phyloP scores from a whole-genome alignment of 2,113 vertebrate species.

The Nymphicus hollandicus region DNA sequence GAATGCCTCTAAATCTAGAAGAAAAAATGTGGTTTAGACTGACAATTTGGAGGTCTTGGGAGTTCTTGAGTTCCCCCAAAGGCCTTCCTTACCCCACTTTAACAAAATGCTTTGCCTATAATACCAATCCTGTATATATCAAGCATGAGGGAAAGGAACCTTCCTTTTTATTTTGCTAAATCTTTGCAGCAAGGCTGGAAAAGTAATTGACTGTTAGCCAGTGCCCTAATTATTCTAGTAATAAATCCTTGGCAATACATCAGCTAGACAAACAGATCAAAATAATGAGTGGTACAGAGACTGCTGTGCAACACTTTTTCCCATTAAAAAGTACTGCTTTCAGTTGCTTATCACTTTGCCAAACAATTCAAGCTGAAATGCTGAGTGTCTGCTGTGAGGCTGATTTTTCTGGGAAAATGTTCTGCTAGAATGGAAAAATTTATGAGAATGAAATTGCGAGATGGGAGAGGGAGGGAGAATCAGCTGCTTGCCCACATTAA shows the following conservation, averaged over 20 bases:
- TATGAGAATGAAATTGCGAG: neutral
- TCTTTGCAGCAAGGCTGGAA: neutral
- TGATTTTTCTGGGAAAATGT: slow-evolving; percentile 13
- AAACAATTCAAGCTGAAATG: slow-evolving; percentile 34
- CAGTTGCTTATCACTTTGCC: slow-evolving; percentile 40
- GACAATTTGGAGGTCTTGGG: neutral
- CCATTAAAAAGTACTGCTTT: neutral
- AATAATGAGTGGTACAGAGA: slow-evolving; percentile 17
- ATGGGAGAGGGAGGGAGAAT: neutral
- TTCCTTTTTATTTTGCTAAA: neutral
- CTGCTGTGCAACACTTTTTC: slow-evolving; percentile 22
- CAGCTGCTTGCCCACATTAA: neutral
- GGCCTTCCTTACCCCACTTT: neutral
- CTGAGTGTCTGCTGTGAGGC: neutral
- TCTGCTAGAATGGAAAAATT: slow-evolving; percentile 12
- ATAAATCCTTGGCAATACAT: slow-evolving; percentile 21
- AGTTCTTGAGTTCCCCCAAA: neutral
- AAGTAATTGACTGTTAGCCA: slow-evolving; percentile 14
- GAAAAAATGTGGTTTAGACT: neutral
- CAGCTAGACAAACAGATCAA: slow-evolving; percentile 30
- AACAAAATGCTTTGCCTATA: neutral
- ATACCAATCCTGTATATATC: neutral
- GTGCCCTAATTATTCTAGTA: slow-evolving; percentile 1
- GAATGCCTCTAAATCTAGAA: neutral
- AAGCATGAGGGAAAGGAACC: neutral